phyloP scores from a whole-genome alignment of 1,140 invertebrate genomes.

The Drosophila nasuta region DNA sequence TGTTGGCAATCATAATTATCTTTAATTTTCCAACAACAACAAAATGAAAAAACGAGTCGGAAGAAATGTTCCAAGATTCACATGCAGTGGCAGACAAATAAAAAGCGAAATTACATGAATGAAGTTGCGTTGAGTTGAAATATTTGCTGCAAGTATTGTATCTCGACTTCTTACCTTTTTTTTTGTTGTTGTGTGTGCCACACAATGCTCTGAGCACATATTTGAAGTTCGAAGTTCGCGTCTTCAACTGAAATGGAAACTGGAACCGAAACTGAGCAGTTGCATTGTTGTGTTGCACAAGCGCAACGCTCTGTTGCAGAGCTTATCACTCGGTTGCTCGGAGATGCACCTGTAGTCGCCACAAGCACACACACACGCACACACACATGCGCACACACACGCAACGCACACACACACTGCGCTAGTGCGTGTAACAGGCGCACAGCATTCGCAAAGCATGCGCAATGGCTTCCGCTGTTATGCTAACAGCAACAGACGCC shows the following conservation, averaged over 20 bases:
- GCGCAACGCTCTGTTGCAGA: slow-evolving; percentile 14
- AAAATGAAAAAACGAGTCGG: neutral
- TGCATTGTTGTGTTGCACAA: slow-evolving; percentile 16
- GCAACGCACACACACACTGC: slow-evolving; percentile 9
- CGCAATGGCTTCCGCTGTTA: slow-evolving; percentile 15
- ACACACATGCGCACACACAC: neutral
- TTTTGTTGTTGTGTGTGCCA: neutral
- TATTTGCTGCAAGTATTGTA: neutral
- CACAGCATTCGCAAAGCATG: slow-evolving; percentile 17
- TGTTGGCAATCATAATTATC: slow-evolving; percentile 78
- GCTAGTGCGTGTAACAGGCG: slow-evolving; percentile 13
- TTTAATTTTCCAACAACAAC: slow-evolving; percentile 58
- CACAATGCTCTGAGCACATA: neutral
- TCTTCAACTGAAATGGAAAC: neutral
- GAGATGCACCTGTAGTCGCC: slow-evolving; percentile 19
- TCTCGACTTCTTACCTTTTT: neutral
- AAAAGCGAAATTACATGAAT: slow-evolving; percentile 74
- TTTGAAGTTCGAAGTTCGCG: neutral
- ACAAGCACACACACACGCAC: slow-evolving; percentile 11
- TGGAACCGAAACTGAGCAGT: neutral
- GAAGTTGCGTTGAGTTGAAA: slow-evolving; percentile 26
- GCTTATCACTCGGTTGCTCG: slow-evolving; percentile 18
- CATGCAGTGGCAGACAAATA: slow-evolving; percentile 32
- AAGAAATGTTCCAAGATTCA: slow-evolving; percentile 35
- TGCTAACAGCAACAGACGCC: neutral